phyloP scores from a whole-genome alignment of 2,888 invertebrate genomes.

The Diarsia rubi region DNA sequence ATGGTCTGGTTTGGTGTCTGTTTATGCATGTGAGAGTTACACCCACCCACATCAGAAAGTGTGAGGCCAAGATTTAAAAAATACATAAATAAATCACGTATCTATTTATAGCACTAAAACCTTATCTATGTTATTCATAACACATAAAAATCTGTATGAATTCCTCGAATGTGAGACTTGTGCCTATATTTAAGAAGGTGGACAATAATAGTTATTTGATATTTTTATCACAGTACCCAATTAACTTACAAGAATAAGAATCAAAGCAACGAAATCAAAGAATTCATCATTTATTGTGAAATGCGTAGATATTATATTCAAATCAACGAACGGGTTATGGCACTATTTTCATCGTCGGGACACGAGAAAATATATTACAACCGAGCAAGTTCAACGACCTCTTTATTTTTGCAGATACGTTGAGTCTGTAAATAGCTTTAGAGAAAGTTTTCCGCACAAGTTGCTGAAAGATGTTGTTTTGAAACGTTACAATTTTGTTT shows the following conservation, averaged over 20 bases:
- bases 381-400: constrained; percentile 21
- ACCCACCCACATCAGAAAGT: too few species aligned
- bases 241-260: not conserved
- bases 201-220: not conserved
- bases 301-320: constrained; percentile 20
- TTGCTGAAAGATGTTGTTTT: constrained; percentile 35
- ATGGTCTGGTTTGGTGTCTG: too few species aligned
- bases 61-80: too few species aligned
- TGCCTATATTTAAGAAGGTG: too few species aligned
- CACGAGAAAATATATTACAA: constrained; percentile 22
- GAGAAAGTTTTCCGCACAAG: constrained; percentile 37
- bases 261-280: not conserved
- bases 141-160: not conserved
- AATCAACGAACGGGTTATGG: constrained; percentile 37
- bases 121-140: not conserved
- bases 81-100: too few species aligned
- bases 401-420: constrained; percentile 40
- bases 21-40: too few species aligned
- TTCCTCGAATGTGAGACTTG: not conserved
- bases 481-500: constrained; percentile 23
- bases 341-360: constrained; percentile 20
- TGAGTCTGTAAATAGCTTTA: constrained; percentile 23
- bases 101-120: not conserved
- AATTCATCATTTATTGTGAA: constrained; percentile 14
- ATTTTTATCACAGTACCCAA: not conserved